phyloP scores from a whole-genome alignment of 2,888 invertebrate genomes.

The Sinohyriopsis cumingii region DNA sequence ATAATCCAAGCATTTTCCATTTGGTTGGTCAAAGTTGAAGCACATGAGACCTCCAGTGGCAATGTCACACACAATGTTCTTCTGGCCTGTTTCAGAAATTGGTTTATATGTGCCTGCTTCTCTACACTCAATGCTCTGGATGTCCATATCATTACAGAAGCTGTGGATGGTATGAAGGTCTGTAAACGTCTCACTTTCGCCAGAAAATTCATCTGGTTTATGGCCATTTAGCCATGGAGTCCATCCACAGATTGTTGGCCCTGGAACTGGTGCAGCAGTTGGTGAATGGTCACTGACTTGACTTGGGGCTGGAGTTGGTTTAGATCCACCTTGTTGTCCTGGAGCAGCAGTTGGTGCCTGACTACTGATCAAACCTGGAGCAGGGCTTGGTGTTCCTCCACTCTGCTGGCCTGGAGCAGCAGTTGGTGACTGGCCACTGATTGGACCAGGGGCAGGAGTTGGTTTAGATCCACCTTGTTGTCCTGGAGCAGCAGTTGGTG shows the following conservation, averaged over 20 bases:
- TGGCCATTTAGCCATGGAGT: constrained; percentile 82
- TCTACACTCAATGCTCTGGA: constrained; percentile 57
- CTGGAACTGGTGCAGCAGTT: constrained; percentile 14
- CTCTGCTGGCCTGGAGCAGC: constrained; percentile 14
- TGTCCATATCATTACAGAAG: constrained; percentile 57
- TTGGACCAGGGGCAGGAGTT: constrained; percentile 9
- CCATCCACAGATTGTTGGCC: constrained; percentile 79
- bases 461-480: neutral
- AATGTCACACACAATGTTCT: constrained; percentile 37
- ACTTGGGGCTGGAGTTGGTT: neutral
- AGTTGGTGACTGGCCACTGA: constrained; percentile 22
- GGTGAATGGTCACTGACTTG: constrained; percentile 7
- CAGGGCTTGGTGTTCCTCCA: constrained; percentile 8
- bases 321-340: neutral
- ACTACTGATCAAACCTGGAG: constrained; percentile 4
- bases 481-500: constrained; percentile 7
- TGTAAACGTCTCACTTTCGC: constrained; percentile 63
- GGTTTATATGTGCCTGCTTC: constrained; percentile 30
- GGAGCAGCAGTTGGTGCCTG: constrained; percentile 6
- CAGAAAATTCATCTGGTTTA: constrained; percentile 46
- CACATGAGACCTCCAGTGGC: constrained; percentile 79
- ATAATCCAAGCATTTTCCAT: constrained; percentile 57
- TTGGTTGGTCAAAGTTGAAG: constrained; percentile 61
- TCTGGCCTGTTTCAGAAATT: constrained; percentile 36
- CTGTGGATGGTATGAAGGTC: constrained; percentile 34